Evolutionary conservation across 2,113 vertebrate genomes (phyloP).

Genomic region (Equus quagga): DNA sequence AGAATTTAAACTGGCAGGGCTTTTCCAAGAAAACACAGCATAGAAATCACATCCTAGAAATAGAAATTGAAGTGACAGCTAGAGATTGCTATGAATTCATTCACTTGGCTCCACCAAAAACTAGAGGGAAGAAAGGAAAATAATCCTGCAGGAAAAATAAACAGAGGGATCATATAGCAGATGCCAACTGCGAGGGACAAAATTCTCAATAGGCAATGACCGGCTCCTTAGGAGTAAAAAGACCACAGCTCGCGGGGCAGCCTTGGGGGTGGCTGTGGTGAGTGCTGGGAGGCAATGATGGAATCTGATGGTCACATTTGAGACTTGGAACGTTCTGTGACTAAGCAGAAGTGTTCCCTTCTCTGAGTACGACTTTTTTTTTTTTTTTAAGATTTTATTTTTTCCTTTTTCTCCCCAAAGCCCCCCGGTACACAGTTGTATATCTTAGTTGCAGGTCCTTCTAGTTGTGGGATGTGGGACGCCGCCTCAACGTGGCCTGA

Average conservation of each 20-base stretch:
- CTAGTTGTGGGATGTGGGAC: no score
- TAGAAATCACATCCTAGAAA: constrained; percentile 49
- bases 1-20: constrained; percentile 38
- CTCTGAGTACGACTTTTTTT: background rate
- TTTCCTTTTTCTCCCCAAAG: no score
- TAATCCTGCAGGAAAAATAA: constrained; percentile 55
- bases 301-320: background rate
- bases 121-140: constrained; percentile 18
- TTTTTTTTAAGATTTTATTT: no score
- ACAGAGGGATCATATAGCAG: background rate
- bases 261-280: rapidly evolving
- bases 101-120: constrained; percentile 27
- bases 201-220: background rate
- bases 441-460: no score
- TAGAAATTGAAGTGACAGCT: constrained; percentile 62
- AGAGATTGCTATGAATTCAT: constrained; percentile 44
- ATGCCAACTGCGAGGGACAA: background rate
- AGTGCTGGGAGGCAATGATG: background rate
- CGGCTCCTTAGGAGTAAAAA: background rate
- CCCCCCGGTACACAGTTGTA: no score
- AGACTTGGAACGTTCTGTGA: background rate
- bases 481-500: no score
- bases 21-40: constrained; percentile 45
- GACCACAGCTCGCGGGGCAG: background rate
- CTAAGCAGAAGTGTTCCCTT: background rate